Evolutionary conservation across 2,113 vertebrate species (phyloP), one percentile per base, ranked within the genome.

Genomic region (Alethe castanea): DNA sequence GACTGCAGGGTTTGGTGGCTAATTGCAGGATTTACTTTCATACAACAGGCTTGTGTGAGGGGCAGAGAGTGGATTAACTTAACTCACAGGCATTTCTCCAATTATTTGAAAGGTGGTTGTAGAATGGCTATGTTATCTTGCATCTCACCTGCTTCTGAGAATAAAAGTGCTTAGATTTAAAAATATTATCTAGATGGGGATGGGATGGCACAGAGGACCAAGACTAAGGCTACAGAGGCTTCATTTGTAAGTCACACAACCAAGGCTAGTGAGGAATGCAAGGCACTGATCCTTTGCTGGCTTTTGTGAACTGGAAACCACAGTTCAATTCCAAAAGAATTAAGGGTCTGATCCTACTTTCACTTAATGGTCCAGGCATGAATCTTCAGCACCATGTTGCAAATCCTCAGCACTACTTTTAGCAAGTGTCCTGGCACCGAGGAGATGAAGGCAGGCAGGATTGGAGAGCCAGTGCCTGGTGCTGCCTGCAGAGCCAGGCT

Each of bases 1-100:
- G 57, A 89, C 78, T 62, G 52, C 90, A 66, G 86, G 60, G 19
- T 59, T 86, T 80, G 74, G 86, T 14, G 38, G 91, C 87, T 96
- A 92, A 97, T 94, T 93, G 94, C 77, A 79, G 96, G 91, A 87
- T 89, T 94, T 78, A 83, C 96, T 96, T 90, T 61, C 92, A 50
- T 78, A 38, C 82, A 80, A 74, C 81, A 45, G 45, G 50, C 36
- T 20, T 35, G 86, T 81, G 77, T 15, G 19, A 36, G 74, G 66
- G 86, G 61, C 45, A 33, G 72, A 93, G 82, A 84, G 84, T 47
- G 69, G 94, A 96, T 97, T 97, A 94, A 86, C 20, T 79, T 77
- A 77, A 91, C 73, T 94, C 96, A 76, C 81, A 80, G 93, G 95
- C 94, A 66, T 91, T 96, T 94, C 86, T 92, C 90, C 76, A 65